phyloP scores from a whole-genome alignment of 2,113 vertebrate species.

The Malurus melanocephalus region DNA sequence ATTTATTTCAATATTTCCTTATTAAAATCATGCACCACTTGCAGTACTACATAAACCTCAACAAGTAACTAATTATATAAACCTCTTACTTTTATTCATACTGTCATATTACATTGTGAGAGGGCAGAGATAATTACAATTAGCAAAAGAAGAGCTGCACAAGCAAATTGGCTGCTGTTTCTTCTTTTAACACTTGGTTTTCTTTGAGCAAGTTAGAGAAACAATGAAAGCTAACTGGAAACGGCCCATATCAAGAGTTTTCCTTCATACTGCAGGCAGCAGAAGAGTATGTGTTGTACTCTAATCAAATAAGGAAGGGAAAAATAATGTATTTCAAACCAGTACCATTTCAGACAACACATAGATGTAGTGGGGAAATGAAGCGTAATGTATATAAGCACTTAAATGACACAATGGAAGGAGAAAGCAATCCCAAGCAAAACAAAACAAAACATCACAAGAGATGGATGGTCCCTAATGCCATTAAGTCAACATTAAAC shows the following conservation, averaged over 20 bases:
- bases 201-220: conserved; percentile 64
- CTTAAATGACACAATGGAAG: background rate
- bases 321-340: background rate
- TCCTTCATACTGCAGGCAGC: conserved; percentile 67
- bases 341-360: background rate
- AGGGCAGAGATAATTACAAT: background rate
- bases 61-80: background rate
- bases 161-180: conserved; percentile 34
- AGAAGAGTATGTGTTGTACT: background rate
- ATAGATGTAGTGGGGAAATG: background rate
- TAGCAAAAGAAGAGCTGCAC: background rate
- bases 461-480: background rate
- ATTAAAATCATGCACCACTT: background rate
- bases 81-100: background rate
- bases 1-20: background rate
- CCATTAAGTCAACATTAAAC: background rate
- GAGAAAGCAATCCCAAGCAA: background rate
- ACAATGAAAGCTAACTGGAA: conserved; percentile 74
- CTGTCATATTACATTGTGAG: background rate
- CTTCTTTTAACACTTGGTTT: conserved; percentile 41
- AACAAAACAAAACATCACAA: background rate
- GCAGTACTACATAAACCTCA: background rate
- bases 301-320: background rate
- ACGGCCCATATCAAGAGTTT: conserved; percentile 30
- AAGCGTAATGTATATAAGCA: background rate